phyloP scores from a whole-genome alignment of 2,797 vertebrate genomes.

The Pteronotus mesoamericanus region DNA sequence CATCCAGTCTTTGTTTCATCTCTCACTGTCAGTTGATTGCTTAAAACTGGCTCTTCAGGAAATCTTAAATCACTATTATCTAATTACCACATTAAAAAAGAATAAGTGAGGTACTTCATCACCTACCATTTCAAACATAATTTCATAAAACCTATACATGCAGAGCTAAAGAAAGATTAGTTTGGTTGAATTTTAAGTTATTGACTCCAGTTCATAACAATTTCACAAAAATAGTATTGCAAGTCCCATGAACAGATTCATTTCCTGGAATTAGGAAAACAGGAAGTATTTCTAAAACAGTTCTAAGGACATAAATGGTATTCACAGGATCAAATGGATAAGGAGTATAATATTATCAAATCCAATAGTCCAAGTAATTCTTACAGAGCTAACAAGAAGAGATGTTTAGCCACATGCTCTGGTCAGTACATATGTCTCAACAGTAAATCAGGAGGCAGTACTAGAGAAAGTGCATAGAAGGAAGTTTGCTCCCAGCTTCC shows the following conservation, averaged over 20 bases:
- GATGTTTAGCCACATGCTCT: neutral
- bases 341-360: neutral
- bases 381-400: neutral
- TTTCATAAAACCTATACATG: neutral
- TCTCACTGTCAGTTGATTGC: conserved; percentile 47
- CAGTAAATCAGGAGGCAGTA: neutral
- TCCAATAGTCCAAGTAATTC: neutral
- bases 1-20: conserved; percentile 61
- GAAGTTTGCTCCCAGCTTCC: neutral
- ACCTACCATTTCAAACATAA: conserved; percentile 48
- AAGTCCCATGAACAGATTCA: conserved; percentile 27
- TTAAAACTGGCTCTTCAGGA: conserved; percentile 64
- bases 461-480: neutral
- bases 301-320: conserved; percentile 9
- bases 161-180: conserved; percentile 13
- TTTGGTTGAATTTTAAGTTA: conserved; percentile 50
- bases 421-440: neutral
- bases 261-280: conserved; percentile 57
- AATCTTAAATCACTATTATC: conserved; percentile 68
- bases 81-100: conserved; percentile 63
- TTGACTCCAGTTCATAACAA: conserved; percentile 36
- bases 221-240: conserved; percentile 50
- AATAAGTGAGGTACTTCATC: conserved; percentile 41
- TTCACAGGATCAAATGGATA: conserved; percentile 22
- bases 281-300: conserved; percentile 58